These are phyloP conservation scores for Rhimphoctona megacephalus DNA, from an alignment of 2,888 invertebrate species.

Conservation along the genomic window DNA sequence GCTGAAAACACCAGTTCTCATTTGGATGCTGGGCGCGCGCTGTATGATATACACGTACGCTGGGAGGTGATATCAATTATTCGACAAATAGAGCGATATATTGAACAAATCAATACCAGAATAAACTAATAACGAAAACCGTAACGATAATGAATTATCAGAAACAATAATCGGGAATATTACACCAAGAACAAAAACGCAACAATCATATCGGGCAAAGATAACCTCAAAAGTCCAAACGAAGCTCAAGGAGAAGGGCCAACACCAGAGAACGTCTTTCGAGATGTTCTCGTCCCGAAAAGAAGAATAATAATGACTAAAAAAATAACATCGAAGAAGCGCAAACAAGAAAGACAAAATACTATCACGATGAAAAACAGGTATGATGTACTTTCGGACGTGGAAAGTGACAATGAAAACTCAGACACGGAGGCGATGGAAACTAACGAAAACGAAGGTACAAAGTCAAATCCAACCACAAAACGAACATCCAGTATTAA, in stretches of 20 bases:
- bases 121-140: constrained; percentile 12
- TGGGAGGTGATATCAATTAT: not conserved
- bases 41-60: constrained; percentile 1
- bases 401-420: constrained; percentile 27
- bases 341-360: not conserved
- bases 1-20: constrained; percentile 45
- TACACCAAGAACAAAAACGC: constrained; percentile 11
- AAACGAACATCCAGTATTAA: not conserved
- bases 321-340: constrained; percentile 20
- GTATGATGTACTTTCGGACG: not conserved
- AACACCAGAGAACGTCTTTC: constrained; percentile 6
- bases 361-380: constrained; percentile 11
- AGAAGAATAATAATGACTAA: not conserved
- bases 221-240: constrained; percentile 27
- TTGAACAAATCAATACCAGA: not conserved
- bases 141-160: not conserved
- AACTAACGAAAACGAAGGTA: not conserved
- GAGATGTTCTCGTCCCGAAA: constrained; percentile 25
- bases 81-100: constrained; percentile 6
- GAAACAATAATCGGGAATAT: not conserved
- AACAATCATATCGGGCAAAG: constrained; percentile 7
- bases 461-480: constrained; percentile 1
- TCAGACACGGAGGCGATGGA: constrained; percentile 5
- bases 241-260: constrained; percentile 12
- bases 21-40: constrained; percentile 5